These are phyloP conservation scores for Stratiolaelaps scimitus DNA, from an alignment of 1,140 invertebrate species.

Conservation along the genomic window DNA sequence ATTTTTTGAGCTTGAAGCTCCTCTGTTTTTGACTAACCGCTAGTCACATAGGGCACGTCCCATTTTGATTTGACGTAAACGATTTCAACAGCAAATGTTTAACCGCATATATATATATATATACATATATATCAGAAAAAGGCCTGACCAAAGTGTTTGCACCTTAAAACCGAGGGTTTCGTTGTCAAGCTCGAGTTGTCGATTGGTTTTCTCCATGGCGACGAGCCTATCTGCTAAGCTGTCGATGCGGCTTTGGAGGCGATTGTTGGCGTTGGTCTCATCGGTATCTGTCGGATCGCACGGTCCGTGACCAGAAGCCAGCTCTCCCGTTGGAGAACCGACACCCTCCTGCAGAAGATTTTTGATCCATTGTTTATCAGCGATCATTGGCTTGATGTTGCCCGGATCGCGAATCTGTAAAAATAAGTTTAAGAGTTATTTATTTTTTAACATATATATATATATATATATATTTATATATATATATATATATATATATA, in stretches of 20 bases:
- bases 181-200: constrained; percentile 35
- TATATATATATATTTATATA: no score
- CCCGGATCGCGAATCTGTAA: constrained; percentile 24
- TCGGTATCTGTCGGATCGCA: neutral
- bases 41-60: no score
- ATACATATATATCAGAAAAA: no score
- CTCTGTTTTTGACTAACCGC: no score
- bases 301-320: neutral
- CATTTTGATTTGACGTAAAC: no score
- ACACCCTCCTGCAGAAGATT: constrained; percentile 20
- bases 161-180: constrained; percentile 35
- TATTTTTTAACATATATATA: no score
- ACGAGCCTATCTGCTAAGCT: constrained; percentile 11
- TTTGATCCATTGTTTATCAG: constrained; percentile 25
- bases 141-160: no score
- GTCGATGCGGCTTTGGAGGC: constrained; percentile 24
- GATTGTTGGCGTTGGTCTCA: constrained; percentile 17
- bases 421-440: neutral
- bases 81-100: no score
- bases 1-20: no score
- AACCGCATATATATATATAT: no score
- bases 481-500: no score
- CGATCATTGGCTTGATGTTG: constrained; percentile 26
- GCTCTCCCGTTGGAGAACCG: neutral
- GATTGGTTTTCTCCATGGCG: constrained; percentile 33